These are phyloP conservation scores for human (Homo sapiens) DNA, from an alignment of 2,113 vertebrate species.

Conservation along the genomic window GRCh38 chr2:134057501-134058000, in stretches of 20 bases:
- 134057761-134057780: neutral
- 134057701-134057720: neutral
- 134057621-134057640: neutral
- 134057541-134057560: neutral
- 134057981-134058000: neutral
- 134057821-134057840: neutral
- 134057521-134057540: conserved; percentile 11
- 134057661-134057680: neutral
- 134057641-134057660: neutral
- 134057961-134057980: too few species aligned
- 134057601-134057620: conserved; percentile 11
- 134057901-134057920: neutral
- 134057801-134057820: neutral
- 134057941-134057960: neutral
- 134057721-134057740: neutral
- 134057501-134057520: conserved; percentile 38
- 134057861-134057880: neutral
- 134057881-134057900: neutral
- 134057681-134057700: neutral
- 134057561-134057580: neutral
- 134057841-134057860: neutral
- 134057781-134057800: neutral
- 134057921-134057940: neutral
- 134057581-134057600: neutral
- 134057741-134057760: neutral